These are phyloP conservation scores for Protosalanx chinensis DNA, from an alignment of 2,797 vertebrate species.

Conservation along the genomic window DNA sequence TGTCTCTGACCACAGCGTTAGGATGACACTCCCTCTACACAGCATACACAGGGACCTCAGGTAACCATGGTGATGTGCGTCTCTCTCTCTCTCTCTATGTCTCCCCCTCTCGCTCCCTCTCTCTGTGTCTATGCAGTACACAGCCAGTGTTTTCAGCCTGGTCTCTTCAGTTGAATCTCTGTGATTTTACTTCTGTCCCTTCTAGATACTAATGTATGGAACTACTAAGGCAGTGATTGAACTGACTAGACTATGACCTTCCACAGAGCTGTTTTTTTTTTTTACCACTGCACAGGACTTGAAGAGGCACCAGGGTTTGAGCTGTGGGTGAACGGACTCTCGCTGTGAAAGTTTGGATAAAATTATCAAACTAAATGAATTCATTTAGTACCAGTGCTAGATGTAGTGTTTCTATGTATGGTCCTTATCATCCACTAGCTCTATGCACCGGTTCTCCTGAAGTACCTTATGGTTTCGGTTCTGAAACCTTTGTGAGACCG, in stretches of 20 bases:
- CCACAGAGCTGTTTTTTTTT: conserved; percentile 5
- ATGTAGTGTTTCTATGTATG: neutral
- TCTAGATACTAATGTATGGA: conserved; percentile 8
- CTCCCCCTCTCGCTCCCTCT: neutral
- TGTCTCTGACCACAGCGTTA: conserved; percentile 50
- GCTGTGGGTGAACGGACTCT: neutral
- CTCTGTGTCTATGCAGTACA: neutral
- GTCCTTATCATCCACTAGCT: neutral
- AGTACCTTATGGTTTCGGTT: conserved; percentile 17
- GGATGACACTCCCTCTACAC: conserved; percentile 54
- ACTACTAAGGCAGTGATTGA: neutral
- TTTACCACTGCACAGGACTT: neutral
- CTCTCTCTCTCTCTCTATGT: conserved; percentile 5
- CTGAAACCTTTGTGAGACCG: conserved; percentile 11
- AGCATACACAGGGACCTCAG: conserved; percentile 58
- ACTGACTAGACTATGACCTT: conserved; percentile 8
- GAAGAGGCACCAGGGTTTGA: neutral
- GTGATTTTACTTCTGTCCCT: conserved; percentile 12
- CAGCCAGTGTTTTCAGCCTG: conserved; percentile 1
- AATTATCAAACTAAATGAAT: too few species aligned
- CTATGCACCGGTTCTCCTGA: conserved; percentile 4
- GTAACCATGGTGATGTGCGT: conserved; percentile 65
- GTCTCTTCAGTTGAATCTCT: conserved; percentile 7
- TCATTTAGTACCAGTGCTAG: neutral
- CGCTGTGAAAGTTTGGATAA: neutral